phyloP scores from a whole-genome alignment of 2,797 vertebrate genomes.

The Arnoldichthys spilopterus region DNA sequence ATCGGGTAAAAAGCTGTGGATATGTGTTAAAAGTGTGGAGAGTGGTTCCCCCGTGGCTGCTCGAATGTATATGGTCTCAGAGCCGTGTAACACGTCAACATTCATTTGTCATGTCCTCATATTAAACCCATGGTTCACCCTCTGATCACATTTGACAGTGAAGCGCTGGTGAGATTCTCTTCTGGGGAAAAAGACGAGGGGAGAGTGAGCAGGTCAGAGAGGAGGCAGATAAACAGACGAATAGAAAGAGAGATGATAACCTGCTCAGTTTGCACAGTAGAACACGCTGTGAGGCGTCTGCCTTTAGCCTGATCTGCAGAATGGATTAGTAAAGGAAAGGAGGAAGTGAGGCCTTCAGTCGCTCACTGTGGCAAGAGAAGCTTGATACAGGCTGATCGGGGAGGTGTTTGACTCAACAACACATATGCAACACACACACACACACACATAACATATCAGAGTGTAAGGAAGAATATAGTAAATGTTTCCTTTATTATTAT shows the following conservation, averaged over 20 bases:
- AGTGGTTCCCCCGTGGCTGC: slow-evolving; percentile 1
- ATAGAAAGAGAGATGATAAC: slow-evolving; percentile 6
- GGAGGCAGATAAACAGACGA: background rate
- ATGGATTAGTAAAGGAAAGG: slow-evolving; percentile 27
- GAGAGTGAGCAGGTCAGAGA: background rate
- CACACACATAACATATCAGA: background rate
- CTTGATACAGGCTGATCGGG: background rate
- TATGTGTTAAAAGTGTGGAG: background rate
- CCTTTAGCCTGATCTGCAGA: slow-evolving; percentile 32
- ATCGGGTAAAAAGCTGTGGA: background rate
- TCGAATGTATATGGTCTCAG: background rate
- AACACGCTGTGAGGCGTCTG: background rate
- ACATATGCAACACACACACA: no score
- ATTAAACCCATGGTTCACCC: background rate
- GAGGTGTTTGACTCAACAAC: background rate
- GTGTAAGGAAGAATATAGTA: background rate
- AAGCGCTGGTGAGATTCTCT: background rate
- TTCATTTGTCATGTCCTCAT: slow-evolving; percentile 5
- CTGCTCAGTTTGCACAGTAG: slow-evolving; percentile 18
- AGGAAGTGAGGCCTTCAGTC: background rate
- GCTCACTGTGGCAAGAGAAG: background rate
- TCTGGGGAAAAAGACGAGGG: background rate
- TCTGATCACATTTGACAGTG: slow-evolving; percentile 10
- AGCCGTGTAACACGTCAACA: slow-evolving; percentile 8
- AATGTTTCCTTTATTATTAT: no score